A percentile compares a stretch with the other conserved stretches of the same genome.
These are phyloP conservation scores for Drosophila yakuba DNA, from an alignment of 1,140 invertebrate species.

Conservation along the genomic window DNA sequence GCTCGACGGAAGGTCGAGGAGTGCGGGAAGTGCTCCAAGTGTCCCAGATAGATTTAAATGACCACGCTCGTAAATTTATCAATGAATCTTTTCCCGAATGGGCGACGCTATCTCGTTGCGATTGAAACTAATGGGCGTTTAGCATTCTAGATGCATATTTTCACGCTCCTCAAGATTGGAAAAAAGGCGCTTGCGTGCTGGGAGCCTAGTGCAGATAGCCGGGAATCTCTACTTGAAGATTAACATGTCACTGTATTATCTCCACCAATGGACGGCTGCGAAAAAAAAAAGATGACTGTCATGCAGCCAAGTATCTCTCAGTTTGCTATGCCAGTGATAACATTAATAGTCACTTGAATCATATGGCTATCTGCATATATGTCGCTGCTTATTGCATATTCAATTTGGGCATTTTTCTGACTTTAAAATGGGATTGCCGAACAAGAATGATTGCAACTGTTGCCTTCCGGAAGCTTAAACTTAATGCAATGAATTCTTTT, in stretches of 20 bases:
- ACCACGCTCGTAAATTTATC: slow-evolving; percentile 56
- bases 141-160: slow-evolving; percentile 41
- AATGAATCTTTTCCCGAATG: slow-evolving; percentile 28
- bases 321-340: not conserved
- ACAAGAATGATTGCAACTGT: not conserved
- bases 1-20: slow-evolving; percentile 35
- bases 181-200: slow-evolving; percentile 1
- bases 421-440: not conserved
- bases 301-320: not conserved
- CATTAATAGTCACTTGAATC: not conserved
- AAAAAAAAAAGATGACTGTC: not conserved
- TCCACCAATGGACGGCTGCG: not conserved
- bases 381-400: too few relatives aligned
- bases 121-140: slow-evolving; percentile 47
- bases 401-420: not conserved
- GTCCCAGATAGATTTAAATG: slow-evolving; percentile 30
- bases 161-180: slow-evolving; percentile 28
- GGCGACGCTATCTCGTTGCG: slow-evolving; percentile 12
- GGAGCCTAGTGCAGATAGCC: slow-evolving; percentile 9
- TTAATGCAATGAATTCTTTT: not conserved
- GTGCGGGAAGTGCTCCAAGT: slow-evolving; percentile 30
- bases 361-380: not conserved
- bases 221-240: slow-evolving; percentile 38
- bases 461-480: not conserved
- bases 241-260: slow-evolving; percentile 50